These are phyloP conservation scores for Penaeus indicus DNA, from an alignment of 1,140 invertebrate genomes.

Conservation along the genomic window DNA sequence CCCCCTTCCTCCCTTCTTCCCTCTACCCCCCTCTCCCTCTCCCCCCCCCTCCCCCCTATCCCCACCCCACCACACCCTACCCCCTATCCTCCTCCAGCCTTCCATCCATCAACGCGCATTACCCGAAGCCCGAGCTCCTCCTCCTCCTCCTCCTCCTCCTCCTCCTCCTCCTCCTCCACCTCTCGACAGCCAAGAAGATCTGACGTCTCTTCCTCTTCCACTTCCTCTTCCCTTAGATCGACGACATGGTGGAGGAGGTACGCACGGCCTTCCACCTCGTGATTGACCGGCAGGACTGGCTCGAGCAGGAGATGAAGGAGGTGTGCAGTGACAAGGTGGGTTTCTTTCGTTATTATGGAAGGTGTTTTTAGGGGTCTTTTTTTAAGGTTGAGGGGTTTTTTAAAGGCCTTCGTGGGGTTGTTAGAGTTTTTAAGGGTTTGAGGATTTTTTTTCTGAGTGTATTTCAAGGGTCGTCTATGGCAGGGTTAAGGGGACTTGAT, in stretches of 20 bases:
- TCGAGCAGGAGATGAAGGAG: slow-evolving; percentile 75
- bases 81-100: too few relatives aligned
- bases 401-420: too few relatives aligned
- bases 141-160: background rate
- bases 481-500: too few relatives aligned
- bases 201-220: background rate
- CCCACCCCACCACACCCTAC: too few relatives aligned
- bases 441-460: too few relatives aligned
- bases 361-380: too few relatives aligned
- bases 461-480: too few relatives aligned
- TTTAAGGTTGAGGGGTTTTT: too few relatives aligned
- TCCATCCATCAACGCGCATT: too few relatives aligned
- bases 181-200: background rate
- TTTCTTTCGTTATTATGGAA: background rate
- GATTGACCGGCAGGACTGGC: slow-evolving; percentile 76
- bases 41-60: background rate
- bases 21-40: background rate
- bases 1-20: background rate
- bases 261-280: slow-evolving; percentile 76
- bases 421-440: too few relatives aligned
- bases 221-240: slow-evolving; percentile 69
- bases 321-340: slow-evolving; percentile 75
- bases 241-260: slow-evolving; percentile 76
- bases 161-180: background rate
- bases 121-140: background rate